A percentile compares a stretch with the other conserved stretches of the same genome.
Evolutionary conservation across 2,113 vertebrate genomes (phyloP).

Genomic region (Anser cygnoides): DNA sequence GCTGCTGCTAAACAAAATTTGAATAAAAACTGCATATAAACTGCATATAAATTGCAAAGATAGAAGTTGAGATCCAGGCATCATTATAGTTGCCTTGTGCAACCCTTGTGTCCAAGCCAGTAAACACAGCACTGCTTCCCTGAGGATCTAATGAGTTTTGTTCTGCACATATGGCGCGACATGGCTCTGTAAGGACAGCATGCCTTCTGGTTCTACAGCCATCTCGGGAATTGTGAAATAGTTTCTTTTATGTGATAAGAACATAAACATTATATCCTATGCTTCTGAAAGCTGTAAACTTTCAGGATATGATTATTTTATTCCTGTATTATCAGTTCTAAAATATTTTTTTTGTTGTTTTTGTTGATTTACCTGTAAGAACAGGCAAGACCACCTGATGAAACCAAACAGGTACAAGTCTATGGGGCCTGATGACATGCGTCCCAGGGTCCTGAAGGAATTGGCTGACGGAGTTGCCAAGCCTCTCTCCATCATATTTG

Average conservation of each 20-base stretch:
- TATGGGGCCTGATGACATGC: too few relatives aligned
- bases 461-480: too few relatives aligned
- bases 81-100: not conserved
- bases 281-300: not conserved
- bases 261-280: rapidly evolving
- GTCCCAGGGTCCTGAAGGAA: too few relatives aligned
- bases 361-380: too few relatives aligned
- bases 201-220: not conserved
- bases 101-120: too few relatives aligned
- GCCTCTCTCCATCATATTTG: too few relatives aligned
- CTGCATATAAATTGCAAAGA: not conserved
- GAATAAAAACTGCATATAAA: not conserved
- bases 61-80: not conserved
- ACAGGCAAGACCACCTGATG: too few relatives aligned
- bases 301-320: not conserved
- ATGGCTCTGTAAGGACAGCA: not conserved
- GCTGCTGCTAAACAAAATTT: not conserved
- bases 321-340: not conserved
- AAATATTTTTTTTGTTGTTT: not conserved
- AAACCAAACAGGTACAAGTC: too few relatives aligned
- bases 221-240: not conserved
- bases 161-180: not conserved
- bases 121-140: not conserved
- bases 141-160: not conserved
- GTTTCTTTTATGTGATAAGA: not conserved